Evolutionary conservation across 2,888 invertebrate genomes (phyloP).

Genomic region (Phengaris arion): DNA sequence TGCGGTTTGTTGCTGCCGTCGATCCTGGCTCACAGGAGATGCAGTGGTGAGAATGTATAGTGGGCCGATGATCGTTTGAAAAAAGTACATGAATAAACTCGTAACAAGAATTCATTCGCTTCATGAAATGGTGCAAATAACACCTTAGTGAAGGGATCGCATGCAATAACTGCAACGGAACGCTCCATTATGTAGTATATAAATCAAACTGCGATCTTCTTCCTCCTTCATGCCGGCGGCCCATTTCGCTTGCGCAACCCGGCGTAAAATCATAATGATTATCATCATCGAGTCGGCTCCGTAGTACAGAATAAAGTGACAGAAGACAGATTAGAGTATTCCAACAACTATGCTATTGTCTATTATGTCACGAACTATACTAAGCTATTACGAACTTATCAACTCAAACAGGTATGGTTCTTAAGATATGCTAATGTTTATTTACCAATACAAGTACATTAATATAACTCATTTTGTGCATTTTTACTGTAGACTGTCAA

Average conservation of each 20-base stretch:
- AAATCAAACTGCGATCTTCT: slow-evolving; percentile 76
- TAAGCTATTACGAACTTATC: too few relatives aligned
- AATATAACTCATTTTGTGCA: not conserved
- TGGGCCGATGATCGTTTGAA: too few relatives aligned
- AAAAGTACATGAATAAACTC: too few relatives aligned
- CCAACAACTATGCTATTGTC: too few relatives aligned
- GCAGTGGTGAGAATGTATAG: too few relatives aligned
- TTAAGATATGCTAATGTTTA: not conserved
- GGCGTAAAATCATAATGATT: not conserved
- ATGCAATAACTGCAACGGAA: slow-evolving; percentile 68
- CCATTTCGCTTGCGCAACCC: slow-evolving; percentile 48
- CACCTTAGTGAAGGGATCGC: slow-evolving; percentile 44
- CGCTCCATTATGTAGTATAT: slow-evolving; percentile 68
- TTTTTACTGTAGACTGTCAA: not conserved
- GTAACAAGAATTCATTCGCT: too few relatives aligned
- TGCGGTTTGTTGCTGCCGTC: too few relatives aligned
- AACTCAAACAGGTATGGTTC: too few relatives aligned
- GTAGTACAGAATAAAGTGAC: not conserved
- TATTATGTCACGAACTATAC: too few relatives aligned
- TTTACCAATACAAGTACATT: not conserved
- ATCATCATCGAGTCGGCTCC: not conserved
- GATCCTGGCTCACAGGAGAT: too few relatives aligned
- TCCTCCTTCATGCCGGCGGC: slow-evolving; percentile 72
- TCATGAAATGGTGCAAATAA: too few relatives aligned
- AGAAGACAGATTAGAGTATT: too few relatives aligned